A percentile compares a stretch with the other conserved stretches of the same genome.
Conservation (phyloP, 2,888 invertebrate genomes). For the Leucania comma region DNA sequence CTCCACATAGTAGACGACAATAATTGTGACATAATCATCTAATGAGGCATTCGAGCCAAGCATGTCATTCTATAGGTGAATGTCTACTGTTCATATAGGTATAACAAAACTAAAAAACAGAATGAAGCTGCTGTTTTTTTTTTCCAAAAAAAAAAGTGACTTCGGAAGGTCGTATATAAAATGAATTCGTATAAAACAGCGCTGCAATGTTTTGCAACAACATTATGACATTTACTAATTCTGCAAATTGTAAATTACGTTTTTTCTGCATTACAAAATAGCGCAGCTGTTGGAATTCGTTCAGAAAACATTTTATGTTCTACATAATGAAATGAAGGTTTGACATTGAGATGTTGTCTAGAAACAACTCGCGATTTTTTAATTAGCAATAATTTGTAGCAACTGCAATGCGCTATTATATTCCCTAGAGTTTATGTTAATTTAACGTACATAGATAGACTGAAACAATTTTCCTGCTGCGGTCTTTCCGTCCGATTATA, state of each 20-base stretch:
- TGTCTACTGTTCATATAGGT: not conserved
- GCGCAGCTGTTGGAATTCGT: conserved; percentile 35
- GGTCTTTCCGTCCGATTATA: no score
- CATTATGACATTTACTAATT: conserved; percentile 21
- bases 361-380: conserved; percentile 39
- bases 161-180: conserved; percentile 36
- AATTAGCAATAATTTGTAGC: conserved; percentile 38
- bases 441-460: no score
- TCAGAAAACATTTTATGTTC: conserved; percentile 33
- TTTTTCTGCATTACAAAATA: conserved; percentile 37
- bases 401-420: conserved; percentile 43
- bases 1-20: no score
- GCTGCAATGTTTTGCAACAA: conserved; percentile 33
- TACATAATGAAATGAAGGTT: conserved; percentile 27
- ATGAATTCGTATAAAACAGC: conserved; percentile 36
- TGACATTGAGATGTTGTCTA: conserved; percentile 49
- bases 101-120: not conserved
- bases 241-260: conserved; percentile 32
- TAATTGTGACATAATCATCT: no score
- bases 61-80: not conserved
- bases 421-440: conserved; percentile 7
- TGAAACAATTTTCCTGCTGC: no score
- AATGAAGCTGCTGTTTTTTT: not conserved
- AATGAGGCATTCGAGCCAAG: not conserved
- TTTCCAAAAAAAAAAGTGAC: conserved; percentile 15